These are phyloP conservation scores for Drosophila neonasuta DNA, from an alignment of 2,888 invertebrate genomes.

Conservation along the genomic window DNA sequence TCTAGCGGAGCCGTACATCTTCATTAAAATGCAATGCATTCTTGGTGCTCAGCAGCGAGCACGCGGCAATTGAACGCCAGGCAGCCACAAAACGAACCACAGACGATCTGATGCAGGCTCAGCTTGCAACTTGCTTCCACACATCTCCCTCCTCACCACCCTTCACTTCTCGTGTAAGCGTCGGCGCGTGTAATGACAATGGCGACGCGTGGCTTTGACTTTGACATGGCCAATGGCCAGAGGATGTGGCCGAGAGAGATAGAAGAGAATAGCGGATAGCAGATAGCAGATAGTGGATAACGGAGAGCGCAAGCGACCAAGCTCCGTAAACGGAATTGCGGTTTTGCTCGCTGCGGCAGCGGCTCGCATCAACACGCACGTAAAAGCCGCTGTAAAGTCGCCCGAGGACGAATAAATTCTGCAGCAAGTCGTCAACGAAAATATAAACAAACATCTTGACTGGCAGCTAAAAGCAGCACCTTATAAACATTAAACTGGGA, in stretches of 20 bases:
- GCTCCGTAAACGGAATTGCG: conserved; percentile 51
- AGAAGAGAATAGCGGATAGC: conserved; percentile 8
- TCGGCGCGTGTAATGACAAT: conserved; percentile 76
- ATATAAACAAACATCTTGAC: conserved; percentile 66
- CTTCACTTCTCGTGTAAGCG: conserved; percentile 59
- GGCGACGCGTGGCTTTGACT: conserved; percentile 70
- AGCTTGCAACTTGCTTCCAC: background rate
- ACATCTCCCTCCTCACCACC: background rate
- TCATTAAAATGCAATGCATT: conserved; percentile 76
- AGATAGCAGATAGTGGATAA: conserved; percentile 3
- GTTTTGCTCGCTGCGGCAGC: conserved; percentile 26
- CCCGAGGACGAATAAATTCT: conserved; percentile 45
- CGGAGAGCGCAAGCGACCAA: conserved; percentile 10
- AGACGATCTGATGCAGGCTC: conserved; percentile 30
- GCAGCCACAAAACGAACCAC: conserved; percentile 16
- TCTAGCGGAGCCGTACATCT: conserved; percentile 56
- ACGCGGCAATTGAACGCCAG: conserved; percentile 43
- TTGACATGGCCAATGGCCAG: conserved; percentile 65
- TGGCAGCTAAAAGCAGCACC: conserved; percentile 74
- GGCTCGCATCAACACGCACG: conserved; percentile 63
- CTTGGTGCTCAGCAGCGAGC: conserved; percentile 41
- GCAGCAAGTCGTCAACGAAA: conserved; percentile 61
- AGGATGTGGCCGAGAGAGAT: background rate
- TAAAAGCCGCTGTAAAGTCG: conserved; percentile 69
- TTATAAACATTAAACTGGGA: conserved; percentile 71